These are phyloP conservation scores for Deilephila elpenor DNA, from an alignment of 2,888 invertebrate genomes.

Conservation along the genomic window DNA sequence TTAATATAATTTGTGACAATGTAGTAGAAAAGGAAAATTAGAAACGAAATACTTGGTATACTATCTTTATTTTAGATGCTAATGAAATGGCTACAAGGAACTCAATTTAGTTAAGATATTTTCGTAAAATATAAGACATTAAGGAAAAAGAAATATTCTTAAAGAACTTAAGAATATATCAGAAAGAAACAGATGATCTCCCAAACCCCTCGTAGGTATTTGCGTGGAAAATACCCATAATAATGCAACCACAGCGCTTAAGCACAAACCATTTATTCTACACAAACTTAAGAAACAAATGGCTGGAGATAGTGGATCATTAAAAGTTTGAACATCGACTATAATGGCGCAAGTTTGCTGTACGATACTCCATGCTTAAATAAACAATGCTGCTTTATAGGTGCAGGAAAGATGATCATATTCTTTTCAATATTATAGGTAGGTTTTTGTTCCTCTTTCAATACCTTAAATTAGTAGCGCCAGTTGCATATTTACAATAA, in stretches of 20 bases:
- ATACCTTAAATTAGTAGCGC: too few species aligned
- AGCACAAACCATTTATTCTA: slow-evolving; percentile 16
- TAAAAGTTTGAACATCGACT: slow-evolving; percentile 21
- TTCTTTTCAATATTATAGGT: neutral
- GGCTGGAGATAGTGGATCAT: slow-evolving; percentile 17
- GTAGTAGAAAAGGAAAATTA: too few species aligned
- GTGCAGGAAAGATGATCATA: neutral
- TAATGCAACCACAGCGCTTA: slow-evolving; percentile 16
- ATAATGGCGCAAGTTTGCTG: slow-evolving; percentile 17
- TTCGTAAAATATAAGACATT: too few species aligned
- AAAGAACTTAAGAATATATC: neutral
- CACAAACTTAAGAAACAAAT: slow-evolving; percentile 18
- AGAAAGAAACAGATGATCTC: neutral
- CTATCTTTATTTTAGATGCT: too few species aligned
- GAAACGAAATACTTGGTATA: too few species aligned
- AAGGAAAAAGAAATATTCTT: too few species aligned
- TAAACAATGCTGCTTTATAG: neutral
- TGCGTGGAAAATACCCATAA: slow-evolving; percentile 13
- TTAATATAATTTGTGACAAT: too few species aligned
- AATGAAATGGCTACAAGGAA: too few species aligned
- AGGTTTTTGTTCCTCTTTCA: too few species aligned
- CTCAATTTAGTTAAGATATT: too few species aligned
- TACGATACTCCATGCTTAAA: slow-evolving; percentile 11
- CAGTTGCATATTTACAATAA: too few species aligned
- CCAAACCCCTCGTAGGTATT: neutral